phyloP scores from a whole-genome alignment of 2,113 vertebrate genomes.

The Scopus umbretta region DNA sequence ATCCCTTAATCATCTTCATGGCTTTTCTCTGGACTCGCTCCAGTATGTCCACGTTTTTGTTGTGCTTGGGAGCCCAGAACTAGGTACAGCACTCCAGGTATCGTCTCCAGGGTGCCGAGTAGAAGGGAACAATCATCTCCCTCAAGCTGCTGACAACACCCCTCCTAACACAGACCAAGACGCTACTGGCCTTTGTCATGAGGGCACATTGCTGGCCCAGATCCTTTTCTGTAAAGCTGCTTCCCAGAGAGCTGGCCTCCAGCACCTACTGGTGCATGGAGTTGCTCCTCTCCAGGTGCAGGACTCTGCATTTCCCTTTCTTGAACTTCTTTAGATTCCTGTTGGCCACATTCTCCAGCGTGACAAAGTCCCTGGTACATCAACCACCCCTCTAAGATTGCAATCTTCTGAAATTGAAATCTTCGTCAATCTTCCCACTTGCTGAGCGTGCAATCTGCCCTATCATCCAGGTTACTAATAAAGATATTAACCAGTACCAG shows the following conservation, averaged over 20 bases:
- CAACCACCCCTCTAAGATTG: not conserved
- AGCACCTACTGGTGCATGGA: not conserved
- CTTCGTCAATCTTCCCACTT: no score
- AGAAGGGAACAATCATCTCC: not conserved
- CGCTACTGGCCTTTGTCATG: not conserved
- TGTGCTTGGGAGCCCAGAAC: not conserved
- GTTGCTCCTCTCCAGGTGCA: not conserved
- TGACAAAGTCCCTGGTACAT: not conserved
- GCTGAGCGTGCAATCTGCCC: not conserved
- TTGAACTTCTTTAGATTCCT: not conserved
- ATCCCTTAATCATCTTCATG: not conserved
- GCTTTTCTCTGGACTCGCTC: not conserved
- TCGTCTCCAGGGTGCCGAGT: not conserved
- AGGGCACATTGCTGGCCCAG: not conserved
- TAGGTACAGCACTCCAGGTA: not conserved
- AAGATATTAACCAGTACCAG: not conserved
- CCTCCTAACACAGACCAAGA: not conserved
- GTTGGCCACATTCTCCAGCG: not conserved
- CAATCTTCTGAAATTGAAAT: not conserved
- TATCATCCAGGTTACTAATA: not conserved
- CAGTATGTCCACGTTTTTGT: not conserved
- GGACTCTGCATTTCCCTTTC: not conserved
- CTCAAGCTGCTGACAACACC: not conserved
- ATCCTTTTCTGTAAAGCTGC: not conserved
- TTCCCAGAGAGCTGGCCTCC: not conserved